Base-by-base conservation (phyloP, 2,113 vertebrate species). In the Bothrops jararaca region DNA sequence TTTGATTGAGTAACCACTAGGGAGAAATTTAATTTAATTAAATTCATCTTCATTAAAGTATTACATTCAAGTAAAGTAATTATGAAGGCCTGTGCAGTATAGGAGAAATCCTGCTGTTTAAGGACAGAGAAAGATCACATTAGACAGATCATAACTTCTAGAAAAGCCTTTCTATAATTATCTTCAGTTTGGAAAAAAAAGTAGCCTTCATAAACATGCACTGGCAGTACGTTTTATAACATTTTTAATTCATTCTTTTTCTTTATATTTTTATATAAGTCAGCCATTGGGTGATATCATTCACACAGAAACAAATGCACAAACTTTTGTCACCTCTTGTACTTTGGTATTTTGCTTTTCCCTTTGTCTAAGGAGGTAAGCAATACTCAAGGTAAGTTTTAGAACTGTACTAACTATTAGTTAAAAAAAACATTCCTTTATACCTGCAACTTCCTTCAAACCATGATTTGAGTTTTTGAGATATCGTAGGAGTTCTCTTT, bases 11-110 rank as follows among this genome's bases (percentile, higher is more conserved):
- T 96, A 97, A 97, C 97, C 98, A 97, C 96, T 95, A 93, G 97
- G 97, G 97, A 98, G 95, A 97, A 97, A 97, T 97, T 97, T 98
- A 97, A 98, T 98, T 98, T 98, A 98, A 98, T 98, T 98, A 97
- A 97, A 97, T 94, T 96, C 94, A 91, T 97, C 96, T 98, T 98
- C 97, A 98, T 97, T 98, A 97, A 97, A 97, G 96, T 97, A 98
- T 97, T 97, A 95, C 95, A 97, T 94, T 97, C 94, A 97, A 97
- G 91, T 96, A 95, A 97, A 97, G 96, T 98, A 97, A 97, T 98
- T 98, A 97, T 96, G 96, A 97, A 96, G 95, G 92, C 93, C 95
- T 87, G 94, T 97, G 95, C 95, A 96, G 93, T 96, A 97, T 95
- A 94, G 94, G 91, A 95, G 94, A 96, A 95, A 94, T 93, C 95